Evolutionary conservation across 2,888 invertebrate genomes (phyloP).

Genomic region (Drosophila gaucha): DNA sequence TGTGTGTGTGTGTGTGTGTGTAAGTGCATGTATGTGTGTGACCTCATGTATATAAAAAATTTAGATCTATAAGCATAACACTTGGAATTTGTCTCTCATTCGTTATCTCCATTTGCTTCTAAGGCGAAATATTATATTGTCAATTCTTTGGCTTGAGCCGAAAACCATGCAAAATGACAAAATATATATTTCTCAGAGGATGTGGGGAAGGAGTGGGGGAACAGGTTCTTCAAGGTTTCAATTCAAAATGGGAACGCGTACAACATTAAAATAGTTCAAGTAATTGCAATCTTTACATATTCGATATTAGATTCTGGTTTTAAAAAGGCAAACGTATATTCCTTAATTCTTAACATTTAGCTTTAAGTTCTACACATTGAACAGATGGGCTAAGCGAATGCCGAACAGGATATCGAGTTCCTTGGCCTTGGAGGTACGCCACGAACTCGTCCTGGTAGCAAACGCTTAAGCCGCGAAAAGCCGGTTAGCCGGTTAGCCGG

Average conservation of each 20-base stretch:
- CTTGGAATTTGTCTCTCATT: conserved; percentile 72
- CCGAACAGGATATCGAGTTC: background rate
- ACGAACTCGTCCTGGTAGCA: conserved; percentile 8
- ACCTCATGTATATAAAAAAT: conserved; percentile 65
- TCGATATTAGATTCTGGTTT: conserved; percentile 27
- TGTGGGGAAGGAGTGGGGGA: conserved; percentile 1
- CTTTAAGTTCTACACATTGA: conserved; percentile 32
- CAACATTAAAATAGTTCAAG: conserved; percentile 39
- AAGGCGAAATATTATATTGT: conserved; percentile 83
- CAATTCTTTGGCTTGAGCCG: conserved; percentile 82
- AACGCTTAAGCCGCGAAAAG: conserved; percentile 6
- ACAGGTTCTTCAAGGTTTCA: conserved; percentile 3
- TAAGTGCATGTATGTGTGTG: conserved; percentile 19
- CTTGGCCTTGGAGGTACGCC: conserved; percentile 39
- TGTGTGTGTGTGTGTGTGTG: conserved; percentile 26
- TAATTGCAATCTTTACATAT: conserved; percentile 33
- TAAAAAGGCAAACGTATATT: conserved; percentile 64
- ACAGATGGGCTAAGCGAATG: conserved; percentile 25
- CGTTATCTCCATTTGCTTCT: conserved; percentile 64
- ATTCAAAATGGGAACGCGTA: conserved; percentile 18
- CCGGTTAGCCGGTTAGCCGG: conserved; percentile 3
- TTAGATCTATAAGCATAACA: conserved; percentile 78
- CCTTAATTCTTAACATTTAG: conserved; percentile 43
- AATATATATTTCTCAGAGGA: conserved; percentile 72
- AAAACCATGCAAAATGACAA: conserved; percentile 82